These are phyloP conservation scores for Drosophila punjabiensis DNA, from an alignment of 1,140 invertebrate species.

Conservation along the genomic window DNA sequence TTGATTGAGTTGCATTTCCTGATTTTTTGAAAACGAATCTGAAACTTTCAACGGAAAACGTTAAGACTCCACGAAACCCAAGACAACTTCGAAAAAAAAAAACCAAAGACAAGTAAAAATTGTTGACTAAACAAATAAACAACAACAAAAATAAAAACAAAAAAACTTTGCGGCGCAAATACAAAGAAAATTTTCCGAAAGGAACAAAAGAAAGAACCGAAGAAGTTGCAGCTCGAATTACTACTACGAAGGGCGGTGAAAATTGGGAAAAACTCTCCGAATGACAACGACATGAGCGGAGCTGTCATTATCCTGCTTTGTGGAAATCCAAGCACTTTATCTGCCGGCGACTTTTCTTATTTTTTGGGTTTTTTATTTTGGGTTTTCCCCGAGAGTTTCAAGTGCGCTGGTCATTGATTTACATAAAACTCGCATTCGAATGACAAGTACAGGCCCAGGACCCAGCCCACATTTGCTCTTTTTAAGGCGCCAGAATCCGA, in stretches of 20 bases:
- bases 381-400: constrained; percentile 13
- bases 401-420: constrained; percentile 61
- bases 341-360: constrained; percentile 1
- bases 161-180: constrained; percentile 61
- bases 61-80: constrained; percentile 57
- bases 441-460: constrained; percentile 6
- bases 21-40: constrained; percentile 29
- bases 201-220: constrained; percentile 9
- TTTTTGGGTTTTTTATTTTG: background rate
- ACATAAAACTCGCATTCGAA: constrained; percentile 69
- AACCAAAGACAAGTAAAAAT: constrained; percentile 10
- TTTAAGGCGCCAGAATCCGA: constrained; percentile 15
- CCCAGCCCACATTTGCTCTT: constrained; percentile 13
- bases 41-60: constrained; percentile 70
- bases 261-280: constrained; percentile 12
- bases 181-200: constrained; percentile 61
- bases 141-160: constrained; percentile 74
- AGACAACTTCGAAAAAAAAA: constrained; percentile 66
- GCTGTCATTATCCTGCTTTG: constrained; percentile 66
- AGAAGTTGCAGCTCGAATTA: constrained; percentile 72
- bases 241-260: constrained; percentile 44
- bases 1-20: constrained; percentile 79
- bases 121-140: constrained; percentile 83
- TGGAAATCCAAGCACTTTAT: constrained; percentile 24
- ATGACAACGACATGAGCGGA: constrained; percentile 21